Conservation (phyloP, 2,113 vertebrate species). For the Regulus satrapa region DNA sequence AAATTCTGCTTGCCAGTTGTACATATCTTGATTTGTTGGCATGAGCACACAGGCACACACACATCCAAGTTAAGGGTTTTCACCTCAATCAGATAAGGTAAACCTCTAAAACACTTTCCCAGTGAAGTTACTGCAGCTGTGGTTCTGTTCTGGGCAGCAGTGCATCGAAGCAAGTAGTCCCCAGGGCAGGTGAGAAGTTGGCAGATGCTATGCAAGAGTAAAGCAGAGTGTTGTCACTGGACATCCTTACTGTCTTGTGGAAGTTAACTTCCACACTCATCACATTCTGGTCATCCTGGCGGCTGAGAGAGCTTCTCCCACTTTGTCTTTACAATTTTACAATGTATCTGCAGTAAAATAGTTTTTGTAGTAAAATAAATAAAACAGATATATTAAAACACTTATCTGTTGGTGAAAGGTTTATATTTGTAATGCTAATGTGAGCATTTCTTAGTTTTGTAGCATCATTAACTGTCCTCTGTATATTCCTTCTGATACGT, state of each 20-base stretch:
- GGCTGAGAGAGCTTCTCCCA: neutral
- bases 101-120: neutral
- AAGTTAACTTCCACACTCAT: neutral
- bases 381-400: neutral
- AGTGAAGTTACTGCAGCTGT: neutral
- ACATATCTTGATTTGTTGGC: neutral
- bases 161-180: neutral
- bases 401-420: neutral
- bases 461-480: neutral
- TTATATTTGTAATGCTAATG: neutral
- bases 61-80: neutral
- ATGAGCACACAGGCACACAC: neutral
- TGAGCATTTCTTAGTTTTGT: neutral
- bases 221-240: neutral
- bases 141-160: neutral
- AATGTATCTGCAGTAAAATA: neutral
- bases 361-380: neutral
- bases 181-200: rapidly evolving
- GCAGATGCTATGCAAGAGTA: neutral
- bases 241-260: neutral
- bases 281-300: neutral
- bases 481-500: neutral
- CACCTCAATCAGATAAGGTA: neutral
- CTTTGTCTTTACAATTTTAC: neutral
- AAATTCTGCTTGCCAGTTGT: neutral